Conservation (phyloP, 2,888 invertebrate genomes). For the Mylabris sibirica region DNA sequence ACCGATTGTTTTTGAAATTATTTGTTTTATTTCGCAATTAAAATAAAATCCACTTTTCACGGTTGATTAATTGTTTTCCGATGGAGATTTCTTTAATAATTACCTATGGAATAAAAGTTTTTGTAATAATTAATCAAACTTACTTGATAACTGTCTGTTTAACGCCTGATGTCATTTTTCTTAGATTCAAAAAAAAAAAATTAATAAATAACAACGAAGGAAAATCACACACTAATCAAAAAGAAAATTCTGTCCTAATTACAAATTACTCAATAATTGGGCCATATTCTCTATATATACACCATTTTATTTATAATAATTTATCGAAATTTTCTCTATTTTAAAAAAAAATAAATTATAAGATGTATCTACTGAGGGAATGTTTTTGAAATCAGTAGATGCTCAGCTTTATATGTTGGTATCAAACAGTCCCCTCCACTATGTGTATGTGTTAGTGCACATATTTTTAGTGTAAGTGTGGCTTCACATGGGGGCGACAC, state of each 20-base stretch:
- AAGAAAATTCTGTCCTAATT: background rate
- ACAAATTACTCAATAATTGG: background rate
- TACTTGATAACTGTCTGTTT: slow-evolving; percentile 67
- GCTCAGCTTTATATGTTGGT: slow-evolving; percentile 33
- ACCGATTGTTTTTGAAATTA: background rate
- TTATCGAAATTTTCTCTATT: background rate
- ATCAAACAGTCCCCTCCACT: slow-evolving; percentile 29
- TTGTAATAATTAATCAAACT: too few relatives aligned
- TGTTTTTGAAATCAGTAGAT: slow-evolving; percentile 3
- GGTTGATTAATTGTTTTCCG: too few relatives aligned
- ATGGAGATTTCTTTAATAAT: too few relatives aligned
- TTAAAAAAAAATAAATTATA: background rate
- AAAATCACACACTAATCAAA: slow-evolving; percentile 16
- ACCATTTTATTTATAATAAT: background rate
- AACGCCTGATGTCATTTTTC: slow-evolving; percentile 63
- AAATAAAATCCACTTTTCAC: background rate
- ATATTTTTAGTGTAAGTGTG: background rate
- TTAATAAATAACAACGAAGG: background rate
- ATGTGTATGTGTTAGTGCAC: slow-evolving; percentile 12
- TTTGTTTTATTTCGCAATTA: background rate
- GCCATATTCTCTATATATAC: background rate
- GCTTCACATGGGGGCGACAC: background rate
- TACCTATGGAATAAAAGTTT: too few relatives aligned
- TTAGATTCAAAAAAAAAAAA: slow-evolving; percentile 25
- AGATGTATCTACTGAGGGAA: slow-evolving; percentile 24